Conservation (phyloP, 1,140 invertebrate species). For the Heliconius hewitsoni region DNA sequence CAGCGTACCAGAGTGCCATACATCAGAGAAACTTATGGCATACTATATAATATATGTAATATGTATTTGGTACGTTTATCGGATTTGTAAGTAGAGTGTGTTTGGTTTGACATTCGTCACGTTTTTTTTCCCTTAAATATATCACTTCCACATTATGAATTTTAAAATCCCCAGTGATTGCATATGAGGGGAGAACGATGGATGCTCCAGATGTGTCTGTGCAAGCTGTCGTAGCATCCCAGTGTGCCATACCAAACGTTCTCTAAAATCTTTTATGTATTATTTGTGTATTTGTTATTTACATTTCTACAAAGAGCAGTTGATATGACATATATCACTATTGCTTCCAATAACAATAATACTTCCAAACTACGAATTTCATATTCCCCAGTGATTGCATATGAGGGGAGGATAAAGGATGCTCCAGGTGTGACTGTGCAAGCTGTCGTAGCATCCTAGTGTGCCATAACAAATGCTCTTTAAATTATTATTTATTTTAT, state of each 20-base stretch:
- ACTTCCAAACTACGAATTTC: background rate
- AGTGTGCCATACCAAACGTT: background rate
- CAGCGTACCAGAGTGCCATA: background rate
- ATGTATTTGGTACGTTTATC: background rate
- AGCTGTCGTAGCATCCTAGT: slow-evolving; percentile 1
- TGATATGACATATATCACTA: background rate
- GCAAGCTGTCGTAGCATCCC: slow-evolving; percentile 13
- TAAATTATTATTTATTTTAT: background rate
- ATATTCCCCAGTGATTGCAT: slow-evolving; percentile 23
- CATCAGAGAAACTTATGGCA: background rate
- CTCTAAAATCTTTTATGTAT: background rate
- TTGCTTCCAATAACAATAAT: background rate
- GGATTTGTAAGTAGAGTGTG: background rate
- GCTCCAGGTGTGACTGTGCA: slow-evolving; percentile 16
- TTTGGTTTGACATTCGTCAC: background rate
- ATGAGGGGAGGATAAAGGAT: slow-evolving; percentile 7
- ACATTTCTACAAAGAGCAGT: background rate
- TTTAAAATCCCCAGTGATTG: slow-evolving; percentile 15
- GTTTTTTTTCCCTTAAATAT: background rate
- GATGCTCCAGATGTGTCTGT: slow-evolving; percentile 19
- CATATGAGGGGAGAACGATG: slow-evolving; percentile 1
- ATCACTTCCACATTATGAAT: background rate
- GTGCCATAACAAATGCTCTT: background rate
- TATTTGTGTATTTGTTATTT: background rate
- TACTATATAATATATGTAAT: background rate